Base-by-base conservation (phyloP, 2,888 invertebrate species). In the Hyppa rectilinea region DNA sequence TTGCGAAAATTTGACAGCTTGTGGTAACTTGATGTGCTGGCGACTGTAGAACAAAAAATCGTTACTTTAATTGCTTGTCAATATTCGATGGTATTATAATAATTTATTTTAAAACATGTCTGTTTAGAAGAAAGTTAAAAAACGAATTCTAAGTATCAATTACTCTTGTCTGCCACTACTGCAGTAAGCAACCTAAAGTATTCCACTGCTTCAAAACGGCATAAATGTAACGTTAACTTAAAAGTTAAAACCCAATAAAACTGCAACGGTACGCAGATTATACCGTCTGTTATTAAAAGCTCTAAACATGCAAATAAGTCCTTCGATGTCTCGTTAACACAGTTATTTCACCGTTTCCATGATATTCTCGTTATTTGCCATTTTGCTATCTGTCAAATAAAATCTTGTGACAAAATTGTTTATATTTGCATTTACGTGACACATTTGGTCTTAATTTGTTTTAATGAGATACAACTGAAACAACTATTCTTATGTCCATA, bases 221-320 rank as follows among this genome's bases (percentile, higher is more conserved):
- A 38, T 45, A 60, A 47, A 66, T 52, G 52, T 36, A 23, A 55
- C 31, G 34, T 47, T 34, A 55, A 20, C 34, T 79, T 43, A 23
- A 56, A 74, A 36, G 47, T 76, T 63, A 61, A 73, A 71, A 65
- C 52, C 67, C 61, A 71, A 60, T 80, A 68, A 72, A 77, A 65
- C 36, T 23, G 49, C 67, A 80, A 77, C 81, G 78, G 68, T 66
- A 81, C 58, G 31, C 34, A 61, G 36, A 49, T 69, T 45, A 68
- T 81, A 58, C 47, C 45, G 40, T 60, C 73, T 12, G 78, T 72
- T 81, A 66, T 69, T 81, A 66, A 68, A 69, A 40, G 61, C 67
- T 56, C 61, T 71, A 50, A 61, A 67, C 56, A 67, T 81, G 72
- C 58, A 64, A 71, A 79, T 81, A 70, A 29, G 53, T 67, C 47